These are phyloP conservation scores for Polyergus mexicanus DNA, from an alignment of 1,140 invertebrate species.

Conservation along the genomic window DNA sequence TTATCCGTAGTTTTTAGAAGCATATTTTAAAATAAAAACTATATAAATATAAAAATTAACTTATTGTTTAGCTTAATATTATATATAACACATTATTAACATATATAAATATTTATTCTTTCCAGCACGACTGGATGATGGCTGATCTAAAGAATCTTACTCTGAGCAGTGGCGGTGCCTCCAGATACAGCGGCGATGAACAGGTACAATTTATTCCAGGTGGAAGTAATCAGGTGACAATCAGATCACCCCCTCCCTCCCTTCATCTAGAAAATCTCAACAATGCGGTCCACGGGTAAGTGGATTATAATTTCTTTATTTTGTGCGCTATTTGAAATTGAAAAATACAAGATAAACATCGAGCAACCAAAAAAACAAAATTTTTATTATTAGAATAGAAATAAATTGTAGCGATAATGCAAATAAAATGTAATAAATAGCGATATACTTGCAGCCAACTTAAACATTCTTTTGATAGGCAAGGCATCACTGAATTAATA, in stretches of 20 bases:
- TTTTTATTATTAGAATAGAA: too few species aligned
- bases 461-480: neutral
- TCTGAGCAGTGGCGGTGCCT: conserved; percentile 73
- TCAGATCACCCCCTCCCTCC: conserved; percentile 82
- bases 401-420: too few species aligned
- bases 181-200: conserved; percentile 83
- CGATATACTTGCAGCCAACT: neutral
- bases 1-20: neutral
- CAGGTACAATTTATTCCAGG: conserved; percentile 85
- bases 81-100: conserved; percentile 3
- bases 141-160: conserved; percentile 84
- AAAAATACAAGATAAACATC: neutral
- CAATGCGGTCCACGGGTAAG: conserved; percentile 81
- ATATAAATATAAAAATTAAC: neutral
- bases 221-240: conserved; percentile 84
- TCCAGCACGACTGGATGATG: conserved; percentile 81
- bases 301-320: neutral
- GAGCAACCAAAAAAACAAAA: too few species aligned
- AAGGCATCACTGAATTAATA: neutral
- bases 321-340: neutral
- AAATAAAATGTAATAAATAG: neutral
- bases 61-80: neutral
- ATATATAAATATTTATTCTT: conserved; percentile 43
- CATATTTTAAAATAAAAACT: neutral
- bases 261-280: conserved; percentile 83